A percentile compares a stretch with the other conserved stretches of the same genome.
These are phyloP conservation scores for Salvelinus namaycush DNA, from an alignment of 2,113 vertebrate genomes.

Conservation along the genomic window DNA sequence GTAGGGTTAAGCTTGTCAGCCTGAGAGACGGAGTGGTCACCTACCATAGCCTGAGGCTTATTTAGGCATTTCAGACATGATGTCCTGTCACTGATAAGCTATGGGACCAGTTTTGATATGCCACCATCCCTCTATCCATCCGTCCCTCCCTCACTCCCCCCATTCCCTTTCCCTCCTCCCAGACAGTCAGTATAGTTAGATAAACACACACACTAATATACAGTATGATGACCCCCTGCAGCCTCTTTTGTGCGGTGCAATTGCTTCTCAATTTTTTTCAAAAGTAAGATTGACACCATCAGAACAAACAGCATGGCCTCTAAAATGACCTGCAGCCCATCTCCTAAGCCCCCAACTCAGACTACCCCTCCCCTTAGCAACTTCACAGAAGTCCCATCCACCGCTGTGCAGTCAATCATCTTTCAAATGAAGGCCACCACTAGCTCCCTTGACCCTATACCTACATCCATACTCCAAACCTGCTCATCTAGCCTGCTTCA, in stretches of 20 bases:
- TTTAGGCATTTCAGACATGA: slow-evolving; percentile 59
- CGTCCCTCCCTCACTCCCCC: background rate
- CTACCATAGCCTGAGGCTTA: slow-evolving; percentile 59
- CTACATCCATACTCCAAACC: no score
- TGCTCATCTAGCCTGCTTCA: no score
- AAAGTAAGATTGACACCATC: no score
- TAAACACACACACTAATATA: slow-evolving; percentile 68
- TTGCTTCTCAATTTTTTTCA: background rate
- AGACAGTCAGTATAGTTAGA: slow-evolving; percentile 51
- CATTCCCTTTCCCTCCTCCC: background rate
- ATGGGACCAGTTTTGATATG: slow-evolving; percentile 68
- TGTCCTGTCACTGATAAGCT: slow-evolving; percentile 62
- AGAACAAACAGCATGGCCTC: no score
- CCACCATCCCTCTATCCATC: slow-evolving; percentile 39
- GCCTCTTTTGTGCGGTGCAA: slow-evolving; percentile 41
- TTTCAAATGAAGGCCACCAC: no score
- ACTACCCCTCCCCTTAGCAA: no score
- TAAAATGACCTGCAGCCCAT: no score
- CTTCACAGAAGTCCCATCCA: no score
- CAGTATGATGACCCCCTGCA: slow-evolving; percentile 22
- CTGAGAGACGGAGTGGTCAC: slow-evolving; percentile 67
- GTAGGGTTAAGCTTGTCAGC: background rate
- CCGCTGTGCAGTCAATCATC: no score
- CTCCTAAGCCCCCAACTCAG: no score
- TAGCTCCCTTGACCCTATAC: no score